Percentiles rank a stretch among this genome's conserved stretches.
Evolutionary conservation across 2,888 invertebrate genomes (phyloP).

Genomic region (Amphiduros pacificus): DNA sequence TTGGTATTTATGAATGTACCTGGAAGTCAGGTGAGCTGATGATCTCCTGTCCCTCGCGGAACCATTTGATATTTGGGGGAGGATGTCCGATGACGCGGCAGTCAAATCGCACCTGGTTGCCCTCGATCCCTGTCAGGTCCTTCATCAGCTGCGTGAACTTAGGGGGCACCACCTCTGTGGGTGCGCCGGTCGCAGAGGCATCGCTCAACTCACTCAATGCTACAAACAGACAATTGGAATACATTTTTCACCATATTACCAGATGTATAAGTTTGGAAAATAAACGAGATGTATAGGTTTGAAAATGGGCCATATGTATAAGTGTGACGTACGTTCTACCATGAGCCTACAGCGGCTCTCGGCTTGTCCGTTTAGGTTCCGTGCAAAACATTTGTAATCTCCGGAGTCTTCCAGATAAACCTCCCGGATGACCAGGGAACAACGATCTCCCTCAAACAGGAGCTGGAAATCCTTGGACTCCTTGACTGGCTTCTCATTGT

Average conservation of each 20-base stretch:
- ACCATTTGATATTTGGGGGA: conserved; percentile 73
- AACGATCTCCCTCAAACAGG: conserved; percentile 77
- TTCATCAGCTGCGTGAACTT: conserved; percentile 65
- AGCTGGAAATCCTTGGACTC: conserved; percentile 81
- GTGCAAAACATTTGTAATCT: conserved; percentile 78
- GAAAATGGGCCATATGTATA: no score
- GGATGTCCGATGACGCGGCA: conserved; percentile 57
- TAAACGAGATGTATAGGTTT: no score
- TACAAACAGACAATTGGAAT: no score
- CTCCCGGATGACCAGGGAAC: conserved; percentile 59
- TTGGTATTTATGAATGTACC: conserved; percentile 49
- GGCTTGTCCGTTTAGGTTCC: conserved; percentile 86
- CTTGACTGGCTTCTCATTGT: conserved; percentile 78
- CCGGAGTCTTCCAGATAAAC: conserved; percentile 77
- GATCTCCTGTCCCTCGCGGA: conserved; percentile 73
- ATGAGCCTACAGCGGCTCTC: conserved; percentile 84
- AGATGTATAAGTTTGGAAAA: no score
- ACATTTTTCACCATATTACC: no score
- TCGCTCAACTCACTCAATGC: conserved; percentile 59
- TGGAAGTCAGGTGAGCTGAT: conserved; percentile 66
- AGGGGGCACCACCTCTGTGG: conserved; percentile 50
- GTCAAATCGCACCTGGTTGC: conserved; percentile 58
- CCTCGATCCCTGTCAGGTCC: conserved; percentile 72
- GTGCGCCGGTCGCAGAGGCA: conserved; percentile 34
- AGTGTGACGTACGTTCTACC: conserved; percentile 64